These are phyloP conservation scores for Geothlypis trichas DNA, from an alignment of 2,113 vertebrate species.

Conservation along the genomic window DNA sequence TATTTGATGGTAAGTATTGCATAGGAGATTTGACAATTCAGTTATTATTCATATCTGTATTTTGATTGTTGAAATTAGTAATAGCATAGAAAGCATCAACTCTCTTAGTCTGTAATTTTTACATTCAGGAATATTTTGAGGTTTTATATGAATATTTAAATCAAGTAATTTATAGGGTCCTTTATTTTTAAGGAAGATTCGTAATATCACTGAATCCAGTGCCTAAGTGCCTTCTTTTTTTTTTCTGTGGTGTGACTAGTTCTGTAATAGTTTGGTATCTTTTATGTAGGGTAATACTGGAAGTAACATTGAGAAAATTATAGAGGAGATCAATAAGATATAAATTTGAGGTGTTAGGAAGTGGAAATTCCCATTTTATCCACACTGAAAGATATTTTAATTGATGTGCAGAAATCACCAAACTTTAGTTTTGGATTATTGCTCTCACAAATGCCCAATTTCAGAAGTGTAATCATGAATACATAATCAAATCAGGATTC, in stretches of 20 bases:
- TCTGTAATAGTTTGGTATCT: neutral
- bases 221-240: neutral
- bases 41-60: neutral
- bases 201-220: neutral
- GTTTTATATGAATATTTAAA: neutral
- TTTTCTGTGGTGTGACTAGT: neutral
- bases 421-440: neutral
- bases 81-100: neutral
- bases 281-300: neutral
- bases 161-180: neutral
- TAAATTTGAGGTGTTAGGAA: neutral
- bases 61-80: neutral
- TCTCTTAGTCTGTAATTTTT: neutral
- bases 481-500: neutral
- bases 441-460: neutral
- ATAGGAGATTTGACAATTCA: neutral
- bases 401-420: neutral
- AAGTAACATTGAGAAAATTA: neutral
- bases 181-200: neutral
- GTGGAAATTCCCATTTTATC: neutral
- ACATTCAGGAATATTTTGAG: neutral
- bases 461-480: neutral
- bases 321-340: neutral
- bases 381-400: neutral
- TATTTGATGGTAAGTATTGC: neutral